Base-by-base conservation (phyloP, 2,888 invertebrate species). In the Cryptocephalus primarius region DNA sequence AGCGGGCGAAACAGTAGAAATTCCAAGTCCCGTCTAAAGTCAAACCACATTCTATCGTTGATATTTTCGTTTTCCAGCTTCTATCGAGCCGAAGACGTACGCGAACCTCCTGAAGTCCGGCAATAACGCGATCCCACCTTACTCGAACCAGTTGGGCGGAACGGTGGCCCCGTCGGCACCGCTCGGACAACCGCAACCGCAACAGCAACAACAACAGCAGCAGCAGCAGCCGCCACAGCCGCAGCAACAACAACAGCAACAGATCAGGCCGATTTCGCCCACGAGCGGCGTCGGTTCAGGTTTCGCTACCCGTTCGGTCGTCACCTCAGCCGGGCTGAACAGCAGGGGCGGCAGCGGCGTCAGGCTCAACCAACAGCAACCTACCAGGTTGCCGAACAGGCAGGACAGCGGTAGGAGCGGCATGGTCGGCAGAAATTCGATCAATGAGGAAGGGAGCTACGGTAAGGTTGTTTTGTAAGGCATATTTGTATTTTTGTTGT, bases 41-140 rank as follows among this genome's bases (percentile, higher is more conserved):
- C n/a, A n/a, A n/a, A n/a, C n/a, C n/a, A n/a, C n/a, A n/a, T n/a
- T n/a, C n/a, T n/a, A n/a, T n/a, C n/a, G 9, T 40, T 43, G 32
- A 31, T 40, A 14, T 41, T 52, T 22, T 22, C 6, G 22, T 36
- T 11, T 36, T 36, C 10, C 41, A 58, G 56, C 62, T 39, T 67
- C 80, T 38, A 78, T 75, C 61, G 87, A 86, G 69, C 88, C 88
- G 12, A 90, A 89, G 73, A 90, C 91, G 9, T 91, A 88, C 70
- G 90, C 91, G 12, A 89, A 86, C 70, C 77, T 88, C 59, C 79
- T 91, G 60, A 90, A 88, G 74, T 58, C 56, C 9, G 54, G 51
- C 33, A 51, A 68, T 66, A 44, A 38, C 31, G 40, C 51, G 14
- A 36, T n/a, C 49, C 54, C 55, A 44, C 44, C 46, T 4, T 32